Conservation (phyloP, 2,113 vertebrate genomes). For the Lepus europaeus region DNA sequence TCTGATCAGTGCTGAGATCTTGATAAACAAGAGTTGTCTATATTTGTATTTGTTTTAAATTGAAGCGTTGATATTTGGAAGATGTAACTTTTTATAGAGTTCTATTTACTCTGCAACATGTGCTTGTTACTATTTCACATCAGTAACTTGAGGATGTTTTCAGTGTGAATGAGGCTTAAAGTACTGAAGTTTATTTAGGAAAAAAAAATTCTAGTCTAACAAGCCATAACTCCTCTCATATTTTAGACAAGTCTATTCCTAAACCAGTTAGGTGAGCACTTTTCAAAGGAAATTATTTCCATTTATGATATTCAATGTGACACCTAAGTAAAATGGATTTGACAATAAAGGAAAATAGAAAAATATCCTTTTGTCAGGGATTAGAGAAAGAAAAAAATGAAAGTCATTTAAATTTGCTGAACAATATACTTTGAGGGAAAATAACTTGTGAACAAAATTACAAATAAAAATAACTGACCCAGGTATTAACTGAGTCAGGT, state of each 20-base stretch:
- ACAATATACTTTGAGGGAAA: background rate
- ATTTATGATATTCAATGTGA: slow-evolving; percentile 52
- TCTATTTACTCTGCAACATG: slow-evolving; percentile 39
- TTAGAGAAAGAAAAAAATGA: slow-evolving; percentile 34
- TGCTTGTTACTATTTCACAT: slow-evolving; percentile 44
- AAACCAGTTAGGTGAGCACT: background rate
- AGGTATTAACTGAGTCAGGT: background rate
- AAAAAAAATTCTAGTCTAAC: slow-evolving; percentile 6
- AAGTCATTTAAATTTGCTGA: slow-evolving; percentile 27
- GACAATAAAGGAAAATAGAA: background rate
- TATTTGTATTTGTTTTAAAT: slow-evolving; percentile 64
- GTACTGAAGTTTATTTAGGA: slow-evolving; percentile 7
- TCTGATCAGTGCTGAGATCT: background rate
- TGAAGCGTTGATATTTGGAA: slow-evolving; percentile 57
- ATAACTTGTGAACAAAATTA: background rate
- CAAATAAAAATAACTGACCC: background rate
- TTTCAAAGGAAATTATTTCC: slow-evolving; percentile 57
- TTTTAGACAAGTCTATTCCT: background rate
- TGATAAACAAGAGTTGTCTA: slow-evolving; percentile 52
- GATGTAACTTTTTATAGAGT: background rate
- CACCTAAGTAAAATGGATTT: slow-evolving; percentile 5
- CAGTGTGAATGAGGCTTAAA: slow-evolving; percentile 12
- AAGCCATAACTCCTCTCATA: background rate
- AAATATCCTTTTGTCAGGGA: slow-evolving; percentile 28
- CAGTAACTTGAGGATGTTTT: slow-evolving; percentile 46